Evolutionary conservation across 1,140 invertebrate species (phyloP), one percentile per base, ranked within the genome.

Genomic region (Caerostris extrusa): DNA sequence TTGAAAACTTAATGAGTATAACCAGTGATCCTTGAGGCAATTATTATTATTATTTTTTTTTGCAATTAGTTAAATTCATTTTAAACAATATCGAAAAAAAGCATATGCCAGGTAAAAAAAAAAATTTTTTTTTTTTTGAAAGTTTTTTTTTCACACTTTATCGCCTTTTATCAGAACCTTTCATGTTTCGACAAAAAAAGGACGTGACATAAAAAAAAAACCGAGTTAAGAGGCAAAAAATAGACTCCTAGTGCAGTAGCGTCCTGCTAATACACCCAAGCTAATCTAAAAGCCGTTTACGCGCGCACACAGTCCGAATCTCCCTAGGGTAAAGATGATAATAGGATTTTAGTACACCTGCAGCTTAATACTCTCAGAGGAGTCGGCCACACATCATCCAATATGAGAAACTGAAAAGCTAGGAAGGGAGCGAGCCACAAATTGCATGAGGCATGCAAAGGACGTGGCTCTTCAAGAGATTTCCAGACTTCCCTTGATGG

Each of bases 341-440:
- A 86, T 57, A 86, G 85, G 85, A 86, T 86, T 86, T 60, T 34
- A 60, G 85, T 58, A 86, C 85, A 86, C 56, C 57, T 50, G 85
- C 53, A 85, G 57, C 85, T 86, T 86, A 86, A 86, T 86, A 86
- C 57, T 53, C 85, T 86, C 85, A 34, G 57, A 60, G 85, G 85
- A 86, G 57, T 7, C 85, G 57, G 19, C 56, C 57, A 12, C 57
- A 58, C 85, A 58, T 86, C 85, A 86, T 86, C 85, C 85, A 86
- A 86, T 86, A 86, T 86, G 56, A 86, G 58, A 86, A 61, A 86
- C 71, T 77, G 71, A 77, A 77, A 77, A 77, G 19, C 34, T 7
- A 77, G 61, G 5, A 4, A 7, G 53, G 85, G 85, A 86, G 17
- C 85, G 10, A 17, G 57, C 17, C 57, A 86, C 85, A 86, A 86